phyloP scores from a whole-genome alignment of 30 jellyfish, hydroid and myxozoan genomes.

The Nemopilema nomurai region DNA sequence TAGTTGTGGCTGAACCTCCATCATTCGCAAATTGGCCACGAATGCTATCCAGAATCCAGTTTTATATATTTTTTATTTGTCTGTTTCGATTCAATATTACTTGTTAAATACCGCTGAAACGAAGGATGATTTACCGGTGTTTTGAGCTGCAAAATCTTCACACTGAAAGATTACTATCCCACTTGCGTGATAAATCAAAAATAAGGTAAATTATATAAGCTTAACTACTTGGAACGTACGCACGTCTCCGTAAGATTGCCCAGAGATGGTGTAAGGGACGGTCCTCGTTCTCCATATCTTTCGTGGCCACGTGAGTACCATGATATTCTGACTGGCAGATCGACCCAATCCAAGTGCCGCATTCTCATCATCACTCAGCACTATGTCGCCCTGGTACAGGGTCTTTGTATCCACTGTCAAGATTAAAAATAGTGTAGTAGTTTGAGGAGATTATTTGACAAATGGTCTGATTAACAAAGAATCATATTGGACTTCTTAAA shows the following conservation, averaged over 20 bases:
- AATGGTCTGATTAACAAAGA: background rate
- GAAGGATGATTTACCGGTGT: too few species aligned
- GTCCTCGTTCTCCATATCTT: slow-evolving; percentile 60
- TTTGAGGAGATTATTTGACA: background rate
- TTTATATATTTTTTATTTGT: too few species aligned
- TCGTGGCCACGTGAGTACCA: slow-evolving; percentile 58
- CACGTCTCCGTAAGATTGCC: slow-evolving; percentile 19
- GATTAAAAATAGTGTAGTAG: background rate
- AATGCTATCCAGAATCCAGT: too few species aligned
- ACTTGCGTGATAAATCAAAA: too few species aligned
- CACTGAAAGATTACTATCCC: too few species aligned
- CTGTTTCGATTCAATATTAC: too few species aligned
- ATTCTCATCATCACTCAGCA: slow-evolving; percentile 5
- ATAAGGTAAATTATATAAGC: background rate
- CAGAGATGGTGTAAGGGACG: slow-evolving; percentile 45
- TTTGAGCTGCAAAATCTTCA: too few species aligned
- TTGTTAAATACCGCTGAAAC: too few species aligned
- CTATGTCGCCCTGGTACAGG: slow-evolving; percentile 28
- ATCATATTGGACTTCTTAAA: background rate
- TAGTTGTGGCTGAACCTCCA: too few species aligned
- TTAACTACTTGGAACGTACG: background rate
- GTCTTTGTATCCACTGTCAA: slow-evolving; percentile 4
- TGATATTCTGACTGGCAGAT: slow-evolving; percentile 3
- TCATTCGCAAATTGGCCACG: too few species aligned
- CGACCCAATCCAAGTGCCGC: slow-evolving; percentile 8